Percentiles rank a stretch among this genome's conserved stretches.
These are phyloP conservation scores for Netelia melanura DNA, from an alignment of 2,888 invertebrate species.

Conservation along the genomic window DNA sequence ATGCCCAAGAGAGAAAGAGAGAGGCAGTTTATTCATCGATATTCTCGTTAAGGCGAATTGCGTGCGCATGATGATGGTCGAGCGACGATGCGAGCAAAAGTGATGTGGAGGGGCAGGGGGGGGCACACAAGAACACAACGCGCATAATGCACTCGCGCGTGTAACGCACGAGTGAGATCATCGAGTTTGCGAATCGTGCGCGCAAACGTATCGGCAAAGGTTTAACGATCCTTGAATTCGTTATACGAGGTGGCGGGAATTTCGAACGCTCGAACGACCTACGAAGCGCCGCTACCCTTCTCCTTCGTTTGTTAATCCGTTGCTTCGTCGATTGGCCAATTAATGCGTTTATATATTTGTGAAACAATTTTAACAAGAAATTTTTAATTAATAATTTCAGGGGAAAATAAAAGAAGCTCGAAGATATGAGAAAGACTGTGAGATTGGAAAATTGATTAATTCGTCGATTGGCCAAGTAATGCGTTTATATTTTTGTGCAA, in stretches of 20 bases:
- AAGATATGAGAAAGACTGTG: not conserved
- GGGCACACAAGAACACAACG: not conserved
- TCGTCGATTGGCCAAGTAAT: too few relatives aligned
- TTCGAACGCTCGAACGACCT: not conserved
- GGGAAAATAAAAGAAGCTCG: not conserved
- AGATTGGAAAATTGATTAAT: too few relatives aligned
- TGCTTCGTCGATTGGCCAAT: too few relatives aligned
- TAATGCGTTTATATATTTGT: too few relatives aligned
- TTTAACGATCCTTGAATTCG: not conserved
- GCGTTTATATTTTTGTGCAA: too few relatives aligned
- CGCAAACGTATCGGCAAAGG: conserved; percentile 1
- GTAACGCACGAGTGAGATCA: not conserved
- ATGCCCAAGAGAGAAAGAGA: not conserved
- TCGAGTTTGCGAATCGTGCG: not conserved
- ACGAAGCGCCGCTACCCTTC: too few relatives aligned
- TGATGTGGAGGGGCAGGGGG: not conserved
- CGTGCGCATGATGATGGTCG: not conserved
- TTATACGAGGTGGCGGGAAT: not conserved
- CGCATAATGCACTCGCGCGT: not conserved
- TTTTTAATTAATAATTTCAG: too few relatives aligned
- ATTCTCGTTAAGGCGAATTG: conserved; percentile 10
- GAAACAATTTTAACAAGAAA: too few relatives aligned
- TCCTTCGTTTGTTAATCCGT: too few relatives aligned
- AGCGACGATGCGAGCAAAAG: conserved; percentile 39
- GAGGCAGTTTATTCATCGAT: not conserved